Conservation (phyloP, 2,797 vertebrate species). For the Tokudaia muenninki region DNA sequence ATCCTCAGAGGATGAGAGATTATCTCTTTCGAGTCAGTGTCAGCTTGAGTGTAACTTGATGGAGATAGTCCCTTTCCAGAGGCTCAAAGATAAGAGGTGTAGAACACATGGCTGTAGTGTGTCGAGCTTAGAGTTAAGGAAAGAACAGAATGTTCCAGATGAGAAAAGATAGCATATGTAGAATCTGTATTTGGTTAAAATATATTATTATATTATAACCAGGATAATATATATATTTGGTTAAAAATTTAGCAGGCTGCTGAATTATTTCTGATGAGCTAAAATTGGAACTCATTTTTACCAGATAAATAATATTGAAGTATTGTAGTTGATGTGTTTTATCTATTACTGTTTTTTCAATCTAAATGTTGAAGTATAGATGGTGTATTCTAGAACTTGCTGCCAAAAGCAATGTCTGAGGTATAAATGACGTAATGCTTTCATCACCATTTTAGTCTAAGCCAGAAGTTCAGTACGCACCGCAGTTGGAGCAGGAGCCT, state of each 20-base stretch:
- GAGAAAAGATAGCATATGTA: constrained; percentile 53
- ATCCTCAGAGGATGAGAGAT: constrained; percentile 30
- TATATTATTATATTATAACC: neutral
- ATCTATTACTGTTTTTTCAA: constrained; percentile 63
- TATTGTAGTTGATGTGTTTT: constrained; percentile 54
- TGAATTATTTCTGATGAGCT: constrained; percentile 66
- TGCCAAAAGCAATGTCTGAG: constrained; percentile 69
- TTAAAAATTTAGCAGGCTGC: constrained; percentile 50
- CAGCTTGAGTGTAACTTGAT: neutral
- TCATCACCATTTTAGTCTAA: constrained; percentile 91
- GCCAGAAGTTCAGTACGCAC: constrained; percentile 93
- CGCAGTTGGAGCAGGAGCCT: constrained; percentile 91
- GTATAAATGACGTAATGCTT: constrained; percentile 74
- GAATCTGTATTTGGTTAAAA: neutral
- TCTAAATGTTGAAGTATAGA: constrained; percentile 63
- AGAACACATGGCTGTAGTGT: constrained; percentile 6
- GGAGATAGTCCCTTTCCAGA: constrained; percentile 22
- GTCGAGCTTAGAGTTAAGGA: neutral
- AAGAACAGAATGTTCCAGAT: constrained; percentile 53
- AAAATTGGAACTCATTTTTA: constrained; percentile 71
- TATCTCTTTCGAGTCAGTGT: constrained; percentile 52
- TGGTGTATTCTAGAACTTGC: constrained; percentile 67
- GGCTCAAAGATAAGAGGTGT: neutral
- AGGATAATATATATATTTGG: neutral
- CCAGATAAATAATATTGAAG: constrained; percentile 50